Conservation (phyloP, 1,140 invertebrate genomes). For the Streblospio benedicti region DNA sequence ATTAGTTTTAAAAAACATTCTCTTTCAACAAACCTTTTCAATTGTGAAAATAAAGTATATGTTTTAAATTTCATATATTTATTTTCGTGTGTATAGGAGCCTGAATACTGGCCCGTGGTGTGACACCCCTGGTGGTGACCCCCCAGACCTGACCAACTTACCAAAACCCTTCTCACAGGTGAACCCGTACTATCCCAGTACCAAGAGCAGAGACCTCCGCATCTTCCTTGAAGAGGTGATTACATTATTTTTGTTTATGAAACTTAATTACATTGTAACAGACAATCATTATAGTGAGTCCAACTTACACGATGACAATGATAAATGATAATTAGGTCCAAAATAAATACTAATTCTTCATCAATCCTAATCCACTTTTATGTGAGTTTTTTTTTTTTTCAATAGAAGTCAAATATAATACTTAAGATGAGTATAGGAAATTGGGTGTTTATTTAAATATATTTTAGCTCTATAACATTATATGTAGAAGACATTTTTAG, state of each 20-base stretch:
- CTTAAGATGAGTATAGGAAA: neutral
- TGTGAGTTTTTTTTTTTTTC: neutral
- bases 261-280: neutral
- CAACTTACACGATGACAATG: neutral
- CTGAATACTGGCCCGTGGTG: too few relatives aligned
- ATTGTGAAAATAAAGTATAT: too few relatives aligned
- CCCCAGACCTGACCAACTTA: neutral
- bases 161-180: neutral
- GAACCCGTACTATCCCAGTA: neutral
- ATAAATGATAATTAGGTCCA: neutral
- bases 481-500: too few relatives aligned
- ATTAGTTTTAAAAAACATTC: too few relatives aligned
- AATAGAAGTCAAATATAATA: neutral
- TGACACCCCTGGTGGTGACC: too few relatives aligned
- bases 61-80: too few relatives aligned
- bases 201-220: neutral
- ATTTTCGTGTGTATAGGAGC: too few relatives aligned
- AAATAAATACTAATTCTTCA: neutral
- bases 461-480: too few relatives aligned
- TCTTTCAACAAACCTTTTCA: too few relatives aligned
- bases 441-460: too few relatives aligned
- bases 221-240: slow-evolving; percentile 8
- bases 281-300: neutral
- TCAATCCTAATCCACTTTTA: neutral
- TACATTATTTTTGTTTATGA: neutral